Base-by-base conservation (phyloP, 2,797 vertebrate genomes). In the Hydrocynus forskahlii region DNA sequence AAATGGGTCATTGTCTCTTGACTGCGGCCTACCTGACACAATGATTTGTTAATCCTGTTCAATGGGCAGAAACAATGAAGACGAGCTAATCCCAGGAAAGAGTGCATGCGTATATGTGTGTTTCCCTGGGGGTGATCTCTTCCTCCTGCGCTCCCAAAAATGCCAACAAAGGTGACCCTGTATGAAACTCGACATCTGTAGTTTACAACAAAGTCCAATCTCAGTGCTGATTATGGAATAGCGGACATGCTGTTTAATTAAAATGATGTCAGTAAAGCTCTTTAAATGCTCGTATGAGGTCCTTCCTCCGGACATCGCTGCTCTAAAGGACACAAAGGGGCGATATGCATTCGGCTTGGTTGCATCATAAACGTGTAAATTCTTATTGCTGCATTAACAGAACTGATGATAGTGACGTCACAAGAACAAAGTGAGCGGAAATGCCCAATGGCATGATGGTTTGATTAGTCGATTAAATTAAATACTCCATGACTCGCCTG, bases 31-130 rank as follows among this genome's bases (percentile, higher is more conserved):
- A 94, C 92, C 94, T 94, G 94, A 95, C 94, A 94, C 91, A 93
- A 92, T 94, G 93, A 95, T 95, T 95, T 93, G 93, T 92, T 95
- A 94, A 95, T 94, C 92, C 92, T 94, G 94, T 93, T 94, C 92
- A 95, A 93, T 84, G 88, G 91, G 93, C 93, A 95, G 93, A 95
- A 95, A 94, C 93, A 93, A 94, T 92, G 91, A 92, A 73, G 86
- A 91, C 89, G 88, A 91, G 91, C 91, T 93, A 94, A 95, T 94
- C 92, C 91, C 86, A 91, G 90, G 85, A 89, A 76, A 89, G 21
- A 19, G 77, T n/a, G 50, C 50, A 25, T 60, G 68, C 66, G 78
- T 17, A 48, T 2, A 10, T 21, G 60, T 38, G 74, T 45, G 54
- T 50, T 1, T 10, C 59, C 64, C n/a, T 3, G 67, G 73, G 55